Evolutionary conservation across 53 echinoderm and acorn worm genomes (phyloP).

Genomic region (Holothuria scabra): DNA sequence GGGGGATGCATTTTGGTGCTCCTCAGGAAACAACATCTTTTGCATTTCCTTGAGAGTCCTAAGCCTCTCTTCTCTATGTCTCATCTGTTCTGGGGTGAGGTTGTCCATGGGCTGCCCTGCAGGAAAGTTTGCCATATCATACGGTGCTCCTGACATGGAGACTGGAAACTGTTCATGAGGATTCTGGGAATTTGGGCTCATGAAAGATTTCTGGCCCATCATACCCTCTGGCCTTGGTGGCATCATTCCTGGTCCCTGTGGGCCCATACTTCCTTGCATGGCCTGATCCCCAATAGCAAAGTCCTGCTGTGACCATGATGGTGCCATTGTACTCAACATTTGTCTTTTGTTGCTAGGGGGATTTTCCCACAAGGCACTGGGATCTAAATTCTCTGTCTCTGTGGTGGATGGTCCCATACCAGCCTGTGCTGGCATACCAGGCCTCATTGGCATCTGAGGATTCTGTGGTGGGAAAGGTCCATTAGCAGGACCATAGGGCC

Average conservation of each 20-base stretch:
- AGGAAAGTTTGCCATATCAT: constrained; percentile 76
- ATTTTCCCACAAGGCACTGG: constrained; percentile 97
- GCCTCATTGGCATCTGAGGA: constrained; percentile 82
- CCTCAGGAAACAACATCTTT: constrained; percentile 90
- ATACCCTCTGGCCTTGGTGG: constrained; percentile 58
- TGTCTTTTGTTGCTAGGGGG: constrained; percentile 84
- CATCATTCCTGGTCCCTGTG: constrained; percentile 69
- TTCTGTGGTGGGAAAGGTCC: constrained; percentile 81
- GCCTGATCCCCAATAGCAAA: constrained; percentile 73
- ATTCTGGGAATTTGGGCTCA: constrained; percentile 69
- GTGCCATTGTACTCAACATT: constrained; percentile 69
- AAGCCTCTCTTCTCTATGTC: constrained; percentile 83
- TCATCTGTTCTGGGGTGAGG: constrained; percentile 91
- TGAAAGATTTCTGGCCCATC: constrained; percentile 70
- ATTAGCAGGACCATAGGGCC: constrained; percentile 66
- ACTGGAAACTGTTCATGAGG: constrained; percentile 57
- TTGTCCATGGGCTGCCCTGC: constrained; percentile 90
- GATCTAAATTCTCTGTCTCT: constrained; percentile 98
- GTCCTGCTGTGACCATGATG: constrained; percentile 67
- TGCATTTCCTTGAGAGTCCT: constrained; percentile 94
- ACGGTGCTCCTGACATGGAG: constrained; percentile 55
- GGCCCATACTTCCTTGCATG: constrained; percentile 49
- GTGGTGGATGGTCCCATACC: constrained; percentile 78
- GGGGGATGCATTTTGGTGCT: constrained; percentile 82
- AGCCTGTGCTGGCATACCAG: constrained; percentile 66